phyloP scores from a whole-genome alignment of 2,113 vertebrate species.

The Poecilia latipinna region DNA sequence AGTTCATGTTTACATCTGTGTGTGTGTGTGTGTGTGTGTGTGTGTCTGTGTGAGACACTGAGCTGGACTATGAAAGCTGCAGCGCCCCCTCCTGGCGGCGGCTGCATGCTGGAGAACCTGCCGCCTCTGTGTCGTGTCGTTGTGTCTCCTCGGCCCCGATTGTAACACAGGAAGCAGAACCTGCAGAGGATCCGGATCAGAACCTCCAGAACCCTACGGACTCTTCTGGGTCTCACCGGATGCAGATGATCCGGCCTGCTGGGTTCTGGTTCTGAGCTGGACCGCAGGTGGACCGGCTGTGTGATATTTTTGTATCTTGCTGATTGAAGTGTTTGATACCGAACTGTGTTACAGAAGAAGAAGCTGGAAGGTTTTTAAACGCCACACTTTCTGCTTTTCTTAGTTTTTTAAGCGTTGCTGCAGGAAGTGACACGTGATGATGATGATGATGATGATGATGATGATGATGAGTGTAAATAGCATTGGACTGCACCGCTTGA shows the following conservation, averaged over 20 bases:
- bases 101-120: slow-evolving; percentile 70
- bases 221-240: too few species aligned
- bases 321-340: slow-evolving; percentile 69
- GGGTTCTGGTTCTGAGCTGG: slow-evolving; percentile 13
- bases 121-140: slow-evolving; percentile 45
- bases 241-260: too few species aligned
- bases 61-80: slow-evolving; percentile 79
- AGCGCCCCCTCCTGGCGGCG: not conserved
- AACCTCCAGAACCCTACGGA: not conserved
- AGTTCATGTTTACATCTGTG: slow-evolving; percentile 70
- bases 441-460: slow-evolving; percentile 15
- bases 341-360: slow-evolving; percentile 49
- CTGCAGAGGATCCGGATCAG: not conserved
- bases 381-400: slow-evolving; percentile 39
- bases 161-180: not conserved
- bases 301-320: slow-evolving; percentile 54
- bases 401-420: slow-evolving; percentile 45
- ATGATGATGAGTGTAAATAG: slow-evolving; percentile 64
- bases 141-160: not conserved
- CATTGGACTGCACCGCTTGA: slow-evolving; percentile 30
- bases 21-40: slow-evolving; percentile 14
- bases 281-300: not conserved
- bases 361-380: slow-evolving; percentile 55
- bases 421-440: slow-evolving; percentile 11
- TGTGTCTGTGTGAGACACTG: slow-evolving; percentile 32